Evolutionary conservation across 2,888 invertebrate species (phyloP).

Genomic region (Lepeophtheirus nordmannii): DNA sequence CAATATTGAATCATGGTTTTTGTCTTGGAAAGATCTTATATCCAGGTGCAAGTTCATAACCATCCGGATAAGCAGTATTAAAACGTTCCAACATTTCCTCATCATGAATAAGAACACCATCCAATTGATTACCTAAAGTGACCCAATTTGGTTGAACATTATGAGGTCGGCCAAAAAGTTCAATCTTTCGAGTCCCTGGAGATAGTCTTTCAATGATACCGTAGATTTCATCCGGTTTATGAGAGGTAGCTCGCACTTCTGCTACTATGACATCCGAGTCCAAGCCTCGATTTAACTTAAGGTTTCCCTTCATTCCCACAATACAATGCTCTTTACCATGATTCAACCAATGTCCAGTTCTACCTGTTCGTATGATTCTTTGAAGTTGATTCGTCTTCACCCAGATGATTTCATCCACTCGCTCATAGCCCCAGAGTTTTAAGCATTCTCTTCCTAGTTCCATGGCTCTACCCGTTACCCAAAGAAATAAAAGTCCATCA

Average conservation of each 20-base stretch:
- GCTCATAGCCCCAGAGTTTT: constrained; percentile 87
- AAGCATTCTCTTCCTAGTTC: constrained; percentile 89
- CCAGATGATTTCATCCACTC: constrained; percentile 95
- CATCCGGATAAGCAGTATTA: constrained; percentile 82
- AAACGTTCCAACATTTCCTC: constrained; percentile 76
- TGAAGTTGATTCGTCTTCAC: constrained; percentile 97
- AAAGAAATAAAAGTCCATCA: constrained; percentile 86
- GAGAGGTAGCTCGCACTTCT: constrained; percentile 90
- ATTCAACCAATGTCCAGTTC: constrained; percentile 96
- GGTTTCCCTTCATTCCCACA: constrained; percentile 88
- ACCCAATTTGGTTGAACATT: constrained; percentile 95
- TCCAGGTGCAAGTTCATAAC: constrained; percentile 33
- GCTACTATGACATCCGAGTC: constrained; percentile 98
- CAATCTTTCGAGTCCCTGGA: constrained; percentile 91
- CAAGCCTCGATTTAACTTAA: constrained; percentile 74
- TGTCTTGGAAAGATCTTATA: constrained; percentile 13
- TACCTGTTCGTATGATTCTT: constrained; percentile 83
- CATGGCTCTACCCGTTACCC: constrained; percentile 96
- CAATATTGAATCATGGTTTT: constrained; percentile 6
- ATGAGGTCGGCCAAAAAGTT: constrained; percentile 88
- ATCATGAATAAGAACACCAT: constrained; percentile 81
- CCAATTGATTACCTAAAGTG: constrained; percentile 89
- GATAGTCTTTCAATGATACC: constrained; percentile 91
- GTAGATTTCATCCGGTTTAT: constrained; percentile 96
- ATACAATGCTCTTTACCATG: constrained; percentile 96